These are phyloP conservation scores for Strongylocentrotus purpuratus DNA, from an alignment of 35 echinoderm and acorn worm species.

Conservation along the genomic window DNA sequence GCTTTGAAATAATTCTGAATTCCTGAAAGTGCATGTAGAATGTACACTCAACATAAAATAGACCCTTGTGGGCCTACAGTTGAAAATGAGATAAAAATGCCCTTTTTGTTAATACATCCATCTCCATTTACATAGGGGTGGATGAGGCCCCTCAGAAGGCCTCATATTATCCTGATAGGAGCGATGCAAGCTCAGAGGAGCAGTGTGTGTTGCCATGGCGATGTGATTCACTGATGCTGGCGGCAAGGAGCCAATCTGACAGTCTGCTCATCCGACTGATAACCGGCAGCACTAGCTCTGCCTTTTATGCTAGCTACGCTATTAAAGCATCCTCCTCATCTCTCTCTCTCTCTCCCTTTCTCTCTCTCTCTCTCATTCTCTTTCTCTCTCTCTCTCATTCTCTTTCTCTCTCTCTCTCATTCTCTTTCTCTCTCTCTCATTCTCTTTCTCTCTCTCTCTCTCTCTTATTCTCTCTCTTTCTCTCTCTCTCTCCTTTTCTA, in stretches of 20 bases:
- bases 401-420: too few species aligned
- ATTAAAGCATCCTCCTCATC: not conserved
- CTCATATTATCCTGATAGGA: not conserved
- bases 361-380: too few species aligned
- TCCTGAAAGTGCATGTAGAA: too few species aligned
- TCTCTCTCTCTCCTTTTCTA: too few species aligned
- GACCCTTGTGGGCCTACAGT: not conserved
- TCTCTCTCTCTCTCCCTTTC: too few species aligned
- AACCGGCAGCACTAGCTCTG: not conserved
- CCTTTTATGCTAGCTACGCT: not conserved
- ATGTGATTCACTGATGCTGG: constrained; percentile 9
- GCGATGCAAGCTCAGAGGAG: not conserved
- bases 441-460: too few species aligned
- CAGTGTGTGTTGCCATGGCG: not conserved
- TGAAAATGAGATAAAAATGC: not conserved
- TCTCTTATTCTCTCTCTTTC: too few species aligned
- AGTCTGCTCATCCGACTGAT: not conserved
- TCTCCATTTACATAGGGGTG: not conserved
- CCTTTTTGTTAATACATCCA: not conserved
- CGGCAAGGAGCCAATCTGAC: not conserved
- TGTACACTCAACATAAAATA: not conserved
- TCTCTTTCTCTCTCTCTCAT: too few species aligned
- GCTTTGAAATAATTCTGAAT: too few species aligned
- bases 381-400: too few species aligned
- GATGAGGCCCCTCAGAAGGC: not conserved